Conservation (phyloP, 1,140 invertebrate genomes). For the Drosophila mauritiana region DNA sequence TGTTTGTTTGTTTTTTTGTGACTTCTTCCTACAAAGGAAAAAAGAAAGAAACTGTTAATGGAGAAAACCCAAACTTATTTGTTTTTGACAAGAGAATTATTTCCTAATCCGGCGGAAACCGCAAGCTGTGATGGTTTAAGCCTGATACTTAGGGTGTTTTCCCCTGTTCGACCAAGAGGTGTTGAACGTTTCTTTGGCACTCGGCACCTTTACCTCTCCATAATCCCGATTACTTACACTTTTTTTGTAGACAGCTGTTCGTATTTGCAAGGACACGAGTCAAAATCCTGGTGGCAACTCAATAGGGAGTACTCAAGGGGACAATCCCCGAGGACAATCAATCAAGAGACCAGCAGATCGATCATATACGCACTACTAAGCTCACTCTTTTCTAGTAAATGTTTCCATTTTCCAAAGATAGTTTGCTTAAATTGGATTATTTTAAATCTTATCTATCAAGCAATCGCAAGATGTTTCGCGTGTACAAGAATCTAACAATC, state of each 20-base stretch:
- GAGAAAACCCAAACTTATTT: slow-evolving; percentile 23
- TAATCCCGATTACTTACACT: slow-evolving; percentile 21
- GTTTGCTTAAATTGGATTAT: too few relatives aligned
- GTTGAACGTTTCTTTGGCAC: slow-evolving; percentile 5
- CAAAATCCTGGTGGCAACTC: slow-evolving; percentile 15
- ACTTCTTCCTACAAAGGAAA: slow-evolving; percentile 9
- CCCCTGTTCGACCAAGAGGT: neutral
- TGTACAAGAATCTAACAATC: too few relatives aligned
- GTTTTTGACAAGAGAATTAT: slow-evolving; percentile 7
- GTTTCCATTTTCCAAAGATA: neutral
- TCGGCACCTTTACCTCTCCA: slow-evolving; percentile 21
- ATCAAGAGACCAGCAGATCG: slow-evolving; percentile 19
- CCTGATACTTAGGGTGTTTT: slow-evolving; percentile 25
- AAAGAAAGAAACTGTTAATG: slow-evolving; percentile 6
- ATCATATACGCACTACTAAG: slow-evolving; percentile 6
- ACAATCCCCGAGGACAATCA: slow-evolving; percentile 22
- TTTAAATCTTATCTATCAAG: too few relatives aligned
- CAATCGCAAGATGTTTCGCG: too few relatives aligned
- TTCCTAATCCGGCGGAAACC: neutral
- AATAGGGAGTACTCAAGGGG: neutral
- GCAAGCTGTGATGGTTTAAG: slow-evolving; percentile 23
- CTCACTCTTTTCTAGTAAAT: neutral
- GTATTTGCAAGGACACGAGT: slow-evolving; percentile 38
- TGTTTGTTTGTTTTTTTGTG: slow-evolving; percentile 5
- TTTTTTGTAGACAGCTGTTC: slow-evolving; percentile 21